These are phyloP conservation scores for Bubalus kerabau DNA, from an alignment of 2,113 vertebrate genomes.

Conservation along the genomic window DNA sequence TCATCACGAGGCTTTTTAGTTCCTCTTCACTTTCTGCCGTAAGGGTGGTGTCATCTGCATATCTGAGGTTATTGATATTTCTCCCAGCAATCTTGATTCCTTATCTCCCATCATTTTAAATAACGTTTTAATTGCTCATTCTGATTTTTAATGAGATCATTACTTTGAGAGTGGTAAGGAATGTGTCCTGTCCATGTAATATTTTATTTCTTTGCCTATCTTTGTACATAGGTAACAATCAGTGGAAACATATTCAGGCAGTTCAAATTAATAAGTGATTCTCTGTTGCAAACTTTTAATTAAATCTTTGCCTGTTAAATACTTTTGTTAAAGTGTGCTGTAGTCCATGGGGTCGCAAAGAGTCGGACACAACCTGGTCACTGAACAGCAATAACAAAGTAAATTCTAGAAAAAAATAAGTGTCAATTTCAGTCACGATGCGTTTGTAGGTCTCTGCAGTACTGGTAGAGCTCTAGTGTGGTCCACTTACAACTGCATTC, in stretches of 20 bases:
- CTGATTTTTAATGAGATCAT: neutral
- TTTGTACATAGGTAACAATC: neutral
- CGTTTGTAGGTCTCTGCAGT: neutral
- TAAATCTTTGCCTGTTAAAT: neutral
- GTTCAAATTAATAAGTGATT: neutral
- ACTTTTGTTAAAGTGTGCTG: neutral
- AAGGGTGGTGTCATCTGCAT: too few relatives aligned
- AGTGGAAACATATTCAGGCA: neutral
- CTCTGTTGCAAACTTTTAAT: neutral
- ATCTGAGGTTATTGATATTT: too few relatives aligned
- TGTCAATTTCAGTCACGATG: neutral
- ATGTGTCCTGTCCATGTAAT: neutral
- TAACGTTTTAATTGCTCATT: neutral
- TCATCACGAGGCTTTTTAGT: too few relatives aligned
- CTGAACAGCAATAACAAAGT: neutral
- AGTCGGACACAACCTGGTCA: neutral
- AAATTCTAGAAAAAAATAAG: neutral
- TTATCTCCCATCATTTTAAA: neutral
- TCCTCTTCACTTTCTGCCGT: too few relatives aligned
- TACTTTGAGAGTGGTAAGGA: neutral
- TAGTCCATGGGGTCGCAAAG: fast-evolving
- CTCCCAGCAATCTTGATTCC: too few relatives aligned
- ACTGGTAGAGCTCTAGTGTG: neutral
- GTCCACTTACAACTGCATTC: neutral
- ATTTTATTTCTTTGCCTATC: neutral